Conservation (phyloP, 2,888 invertebrate species). For the Trilocha varians region DNA sequence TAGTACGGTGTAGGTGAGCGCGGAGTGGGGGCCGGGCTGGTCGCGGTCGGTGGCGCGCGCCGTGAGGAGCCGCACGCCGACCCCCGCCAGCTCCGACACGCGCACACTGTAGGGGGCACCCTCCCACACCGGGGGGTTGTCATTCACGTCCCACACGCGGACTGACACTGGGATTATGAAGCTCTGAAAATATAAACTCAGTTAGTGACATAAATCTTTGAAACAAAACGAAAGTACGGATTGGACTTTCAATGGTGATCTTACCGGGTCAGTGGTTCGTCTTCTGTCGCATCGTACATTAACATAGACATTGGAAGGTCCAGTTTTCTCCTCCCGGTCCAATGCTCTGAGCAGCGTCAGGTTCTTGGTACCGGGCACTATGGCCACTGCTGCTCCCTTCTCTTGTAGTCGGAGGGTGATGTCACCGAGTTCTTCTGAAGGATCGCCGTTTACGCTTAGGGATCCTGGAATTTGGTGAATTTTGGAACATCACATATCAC, state of each 20-base stretch:
- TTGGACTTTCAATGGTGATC: constrained; percentile 8
- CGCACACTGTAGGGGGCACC: constrained; percentile 87
- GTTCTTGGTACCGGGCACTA: constrained; percentile 85
- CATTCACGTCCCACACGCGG: constrained; percentile 92
- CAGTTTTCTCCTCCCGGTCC: constrained; percentile 88
- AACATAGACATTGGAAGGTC: constrained; percentile 88
- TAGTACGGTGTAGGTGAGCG: constrained; percentile 86
- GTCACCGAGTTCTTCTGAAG: constrained; percentile 79
- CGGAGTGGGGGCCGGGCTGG: constrained; percentile 91
- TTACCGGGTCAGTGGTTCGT: constrained; percentile 83
- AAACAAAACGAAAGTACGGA: too few relatives aligned
- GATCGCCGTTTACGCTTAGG: constrained; percentile 86
- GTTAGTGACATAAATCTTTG: too few relatives aligned
- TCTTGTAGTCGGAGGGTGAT: constrained; percentile 86
- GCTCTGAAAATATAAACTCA: too few relatives aligned
- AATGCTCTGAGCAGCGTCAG: constrained; percentile 82
- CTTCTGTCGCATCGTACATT: constrained; percentile 89
- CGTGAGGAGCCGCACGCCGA: constrained; percentile 81
- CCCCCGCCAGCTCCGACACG: constrained; percentile 85
- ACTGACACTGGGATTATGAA: constrained; percentile 87
- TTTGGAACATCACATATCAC: too few relatives aligned
- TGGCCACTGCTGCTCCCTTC: constrained; percentile 83
- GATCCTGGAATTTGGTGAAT: constrained; percentile 53
- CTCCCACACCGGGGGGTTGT: constrained; percentile 88
- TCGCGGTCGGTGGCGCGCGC: constrained; percentile 86